These are phyloP conservation scores for Tauraco erythrolophus DNA, from an alignment of 2,113 vertebrate species.

Conservation along the genomic window DNA sequence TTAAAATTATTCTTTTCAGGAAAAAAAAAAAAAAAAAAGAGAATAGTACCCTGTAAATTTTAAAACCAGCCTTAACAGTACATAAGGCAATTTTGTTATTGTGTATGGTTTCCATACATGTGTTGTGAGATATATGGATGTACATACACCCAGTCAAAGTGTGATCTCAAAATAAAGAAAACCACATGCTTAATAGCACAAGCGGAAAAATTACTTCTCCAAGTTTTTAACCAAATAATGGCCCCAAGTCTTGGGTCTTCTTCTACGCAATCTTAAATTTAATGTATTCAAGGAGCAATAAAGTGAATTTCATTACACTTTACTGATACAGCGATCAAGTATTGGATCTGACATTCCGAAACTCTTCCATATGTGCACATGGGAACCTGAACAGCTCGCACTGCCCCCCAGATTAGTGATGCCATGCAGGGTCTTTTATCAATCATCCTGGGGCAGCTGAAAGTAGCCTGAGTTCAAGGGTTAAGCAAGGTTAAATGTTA, in stretches of 20 bases:
- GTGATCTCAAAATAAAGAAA: conserved; percentile 64
- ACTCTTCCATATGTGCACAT: conserved; percentile 46
- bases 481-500: conserved; percentile 37
- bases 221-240: conserved; percentile 69
- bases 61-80: conserved; percentile 60
- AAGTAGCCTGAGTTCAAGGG: conserved; percentile 7
- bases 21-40: not conserved
- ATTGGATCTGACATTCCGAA: conserved; percentile 61
- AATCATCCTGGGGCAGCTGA: not conserved
- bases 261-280: not conserved
- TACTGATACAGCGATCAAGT: not conserved
- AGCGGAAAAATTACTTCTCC: conserved; percentile 63
- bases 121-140: conserved; percentile 59
- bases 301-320: conserved; percentile 65
- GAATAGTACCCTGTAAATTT: conserved; percentile 71
- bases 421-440: not conserved
- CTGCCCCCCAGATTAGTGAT: not conserved
- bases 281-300: conserved; percentile 41
- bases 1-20: conserved; percentile 61
- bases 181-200: conserved; percentile 69
- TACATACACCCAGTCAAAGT: conserved; percentile 26
- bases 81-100: conserved; percentile 63
- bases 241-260: conserved; percentile 28
- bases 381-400: not conserved
- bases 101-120: conserved; percentile 70